Evolutionary conservation across 92 coral and sea anemone genomes (phyloP).

Genomic region (Epizoanthus stellaris): DNA sequence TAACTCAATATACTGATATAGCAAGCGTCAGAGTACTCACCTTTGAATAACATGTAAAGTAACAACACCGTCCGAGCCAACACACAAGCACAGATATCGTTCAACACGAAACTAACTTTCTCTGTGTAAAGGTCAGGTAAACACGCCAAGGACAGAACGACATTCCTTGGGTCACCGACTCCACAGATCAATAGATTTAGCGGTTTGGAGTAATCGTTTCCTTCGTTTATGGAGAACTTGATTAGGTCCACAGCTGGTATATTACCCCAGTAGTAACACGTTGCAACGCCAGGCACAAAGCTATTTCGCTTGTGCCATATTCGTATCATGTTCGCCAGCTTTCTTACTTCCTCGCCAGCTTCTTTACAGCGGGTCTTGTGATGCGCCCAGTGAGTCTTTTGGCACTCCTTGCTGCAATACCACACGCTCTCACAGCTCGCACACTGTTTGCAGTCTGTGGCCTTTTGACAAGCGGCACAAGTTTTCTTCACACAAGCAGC

Average conservation of each 20-base stretch:
- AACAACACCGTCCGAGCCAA: slow-evolving; percentile 79
- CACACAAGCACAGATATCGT: slow-evolving; percentile 69
- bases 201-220: slow-evolving; percentile 49
- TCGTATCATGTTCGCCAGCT: slow-evolving; percentile 23
- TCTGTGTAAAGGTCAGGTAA: slow-evolving; percentile 29
- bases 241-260: slow-evolving; percentile 73
- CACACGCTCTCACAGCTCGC: slow-evolving; percentile 54
- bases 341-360: slow-evolving; percentile 21
- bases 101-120: slow-evolving; percentile 66
- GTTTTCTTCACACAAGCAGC: slow-evolving; percentile 43
- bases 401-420: slow-evolving; percentile 71
- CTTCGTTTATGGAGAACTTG: slow-evolving; percentile 79
- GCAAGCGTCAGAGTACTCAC: no score
- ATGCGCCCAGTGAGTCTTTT: slow-evolving; percentile 49
- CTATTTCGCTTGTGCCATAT: neutral
- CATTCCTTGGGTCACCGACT: slow-evolving; percentile 82
- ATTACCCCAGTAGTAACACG: slow-evolving; percentile 81
- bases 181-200: slow-evolving; percentile 75
- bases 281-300: neutral
- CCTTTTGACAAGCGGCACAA: slow-evolving; percentile 54
- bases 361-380: slow-evolving; percentile 67
- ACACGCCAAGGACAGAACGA: slow-evolving; percentile 62
- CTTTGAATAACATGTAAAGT: slow-evolving; percentile 57
- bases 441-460: slow-evolving; percentile 53
- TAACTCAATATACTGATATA: no score